phyloP scores from a whole-genome alignment of 2,113 vertebrate species.

The Semnornis frantzii region DNA sequence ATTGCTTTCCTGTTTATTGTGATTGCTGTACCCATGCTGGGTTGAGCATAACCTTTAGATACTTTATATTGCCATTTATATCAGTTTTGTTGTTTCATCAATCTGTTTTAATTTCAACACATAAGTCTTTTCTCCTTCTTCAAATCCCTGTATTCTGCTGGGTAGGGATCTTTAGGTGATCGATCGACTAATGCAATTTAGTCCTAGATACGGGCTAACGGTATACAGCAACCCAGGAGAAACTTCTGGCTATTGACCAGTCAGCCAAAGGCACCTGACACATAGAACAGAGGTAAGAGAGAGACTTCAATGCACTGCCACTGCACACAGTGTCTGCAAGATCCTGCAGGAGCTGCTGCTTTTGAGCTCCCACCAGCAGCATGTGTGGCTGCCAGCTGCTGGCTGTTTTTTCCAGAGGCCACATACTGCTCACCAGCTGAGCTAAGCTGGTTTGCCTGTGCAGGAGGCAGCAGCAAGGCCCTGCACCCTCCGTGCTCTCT shows the following conservation, averaged over 20 bases:
- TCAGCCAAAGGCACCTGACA: not conserved
- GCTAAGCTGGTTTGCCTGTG: fast-evolving
- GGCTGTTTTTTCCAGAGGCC: not conserved
- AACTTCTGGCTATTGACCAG: not conserved
- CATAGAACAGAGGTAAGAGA: fast-evolving
- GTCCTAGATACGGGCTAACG: too few relatives aligned
- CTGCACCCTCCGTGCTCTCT: not conserved
- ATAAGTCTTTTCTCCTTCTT: too few relatives aligned
- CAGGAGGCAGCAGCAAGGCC: not conserved
- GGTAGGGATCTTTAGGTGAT: too few relatives aligned
- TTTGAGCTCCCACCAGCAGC: not conserved
- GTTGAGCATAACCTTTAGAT: too few relatives aligned
- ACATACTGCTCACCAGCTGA: not conserved
- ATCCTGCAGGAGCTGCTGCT: not conserved
- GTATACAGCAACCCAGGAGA: not conserved
- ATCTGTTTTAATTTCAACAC: too few relatives aligned
- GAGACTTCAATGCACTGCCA: not conserved
- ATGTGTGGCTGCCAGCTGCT: not conserved
- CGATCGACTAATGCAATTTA: too few relatives aligned
- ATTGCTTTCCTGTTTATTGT: too few relatives aligned
- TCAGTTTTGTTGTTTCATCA: too few relatives aligned
- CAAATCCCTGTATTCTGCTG: too few relatives aligned
- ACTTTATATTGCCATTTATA: too few relatives aligned
- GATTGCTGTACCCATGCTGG: too few relatives aligned
- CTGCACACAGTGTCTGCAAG: not conserved